Conservation (phyloP, 2,888 invertebrate genomes). For the Heliconius hortense region DNA sequence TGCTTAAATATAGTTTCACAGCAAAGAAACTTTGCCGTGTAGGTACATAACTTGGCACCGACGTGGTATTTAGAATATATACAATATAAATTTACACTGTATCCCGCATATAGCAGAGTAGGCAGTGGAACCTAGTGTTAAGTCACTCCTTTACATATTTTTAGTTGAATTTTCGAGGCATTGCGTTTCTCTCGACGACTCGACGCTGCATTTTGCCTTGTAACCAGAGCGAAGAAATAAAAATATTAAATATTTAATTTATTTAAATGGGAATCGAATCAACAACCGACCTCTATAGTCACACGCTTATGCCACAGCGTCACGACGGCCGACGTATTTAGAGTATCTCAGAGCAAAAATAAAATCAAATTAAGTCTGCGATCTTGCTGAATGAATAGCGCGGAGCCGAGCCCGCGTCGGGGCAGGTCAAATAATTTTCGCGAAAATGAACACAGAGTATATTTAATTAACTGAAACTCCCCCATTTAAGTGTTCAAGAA, state of each 20-base stretch:
- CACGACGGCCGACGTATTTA: background rate
- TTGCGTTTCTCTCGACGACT: no score
- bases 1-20: constrained; percentile 62
- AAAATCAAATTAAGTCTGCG: constrained; percentile 65
- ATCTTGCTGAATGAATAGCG: constrained; percentile 65
- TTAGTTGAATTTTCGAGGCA: no score
- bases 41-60: constrained; percentile 37
- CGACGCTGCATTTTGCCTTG: no score
- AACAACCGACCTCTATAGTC: no score
- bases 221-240: no score
- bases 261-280: no score
- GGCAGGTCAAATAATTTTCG: constrained; percentile 77
- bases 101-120: no score
- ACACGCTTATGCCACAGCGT: no score
- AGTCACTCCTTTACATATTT: no score
- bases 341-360: constrained; percentile 54
- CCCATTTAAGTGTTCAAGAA: constrained; percentile 77
- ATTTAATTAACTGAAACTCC: constrained; percentile 79
- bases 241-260: no score
- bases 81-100: no score
- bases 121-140: no score
- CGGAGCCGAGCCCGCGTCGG: constrained; percentile 64
- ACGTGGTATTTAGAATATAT: constrained; percentile 12
- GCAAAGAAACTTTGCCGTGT: constrained; percentile 55
- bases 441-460: constrained; percentile 75